Evolutionary conservation across 64 coral and sea anemone species (phyloP).

Genomic region (Porites lutea): DNA sequence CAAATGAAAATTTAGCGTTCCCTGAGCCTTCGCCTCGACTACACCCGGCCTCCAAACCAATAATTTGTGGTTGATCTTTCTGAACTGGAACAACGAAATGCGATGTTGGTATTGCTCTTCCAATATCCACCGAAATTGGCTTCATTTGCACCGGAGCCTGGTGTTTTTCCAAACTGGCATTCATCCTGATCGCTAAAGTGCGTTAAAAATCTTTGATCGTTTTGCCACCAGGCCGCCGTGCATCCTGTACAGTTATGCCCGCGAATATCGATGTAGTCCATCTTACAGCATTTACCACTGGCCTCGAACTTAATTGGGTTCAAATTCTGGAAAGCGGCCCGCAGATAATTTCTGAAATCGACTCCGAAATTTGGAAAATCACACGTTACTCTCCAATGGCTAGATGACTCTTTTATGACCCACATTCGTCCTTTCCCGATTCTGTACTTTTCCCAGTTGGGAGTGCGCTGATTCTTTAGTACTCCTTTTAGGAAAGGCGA

Average conservation of each 20-base stretch:
- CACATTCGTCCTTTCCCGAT: conserved; percentile 18
- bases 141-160: background rate
- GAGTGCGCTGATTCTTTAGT: background rate
- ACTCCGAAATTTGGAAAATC: conserved; percentile 30
- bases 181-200: background rate
- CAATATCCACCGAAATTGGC: conserved; percentile 28
- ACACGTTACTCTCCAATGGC: conserved; percentile 58
- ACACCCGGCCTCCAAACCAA: conserved; percentile 35
- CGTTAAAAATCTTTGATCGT: background rate
- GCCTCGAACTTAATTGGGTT: conserved; percentile 7
- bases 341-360: conserved; percentile 42
- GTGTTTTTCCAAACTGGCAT: conserved; percentile 24
- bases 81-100: conserved; percentile 14
- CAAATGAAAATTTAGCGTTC: too few relatives aligned
- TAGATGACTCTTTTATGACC: background rate
- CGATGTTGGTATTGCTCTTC: background rate
- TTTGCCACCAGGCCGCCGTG: conserved; percentile 43
- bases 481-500: background rate
- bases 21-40: background rate
- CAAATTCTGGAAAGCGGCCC: conserved; percentile 7
- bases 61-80: conserved; percentile 30
- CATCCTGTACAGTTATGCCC: conserved; percentile 32
- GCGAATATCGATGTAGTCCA: conserved; percentile 57
- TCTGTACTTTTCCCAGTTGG: conserved; percentile 46
- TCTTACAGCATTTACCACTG: background rate